Base-by-base conservation (phyloP, 1,140 invertebrate genomes). In the Drosophila busckii region DNA sequence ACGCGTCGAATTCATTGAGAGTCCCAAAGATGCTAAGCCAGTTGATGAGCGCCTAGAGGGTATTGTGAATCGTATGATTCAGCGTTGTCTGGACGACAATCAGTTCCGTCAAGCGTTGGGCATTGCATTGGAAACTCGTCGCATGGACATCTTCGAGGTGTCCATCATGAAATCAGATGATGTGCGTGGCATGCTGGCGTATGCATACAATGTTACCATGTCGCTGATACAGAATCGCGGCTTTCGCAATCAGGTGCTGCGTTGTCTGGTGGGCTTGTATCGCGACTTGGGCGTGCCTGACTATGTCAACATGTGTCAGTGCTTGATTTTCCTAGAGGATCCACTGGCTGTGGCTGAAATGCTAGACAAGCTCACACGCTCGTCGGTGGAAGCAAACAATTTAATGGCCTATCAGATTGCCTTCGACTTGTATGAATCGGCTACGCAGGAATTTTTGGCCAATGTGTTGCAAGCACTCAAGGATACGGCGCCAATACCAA, bases 361-460 rank as follows among this genome's bases (percentile, higher is more conserved):
- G 59, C 88, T 99, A 0, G 96, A 98, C 65, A 95, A 94, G 88
- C 89, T 98, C 0, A 94, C 94, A 29, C 92, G 94, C 88, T 93
- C 92, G 2, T 91, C 92, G 9, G 92, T 95, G 64, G 93, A 94
- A 87, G 87, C 89, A 25, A 90, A 90, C 41, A 89, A 90, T 35
- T 83, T 99, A 3, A 99, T 99, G 96, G 97, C 96, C 0, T 99
- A 98, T 89, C 98, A 99, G 90, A 99, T 99, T 75, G 97, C 94
- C 0, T 99, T 99, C 90, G 98, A 99, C 91, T 90, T 99, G 56
- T 99, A 99, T 84, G 98, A 99, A 88, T 98, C 96, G 54, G 98
- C 98, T 0, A 99, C 97, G 0, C 98, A 99, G 89, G 97, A 99
- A 85, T 99, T 99, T 85, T 89, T 99, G 9, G 93, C 93, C 16